phyloP scores from a whole-genome alignment of 2,797 vertebrate species.

The Gymnodraco acuticeps region DNA sequence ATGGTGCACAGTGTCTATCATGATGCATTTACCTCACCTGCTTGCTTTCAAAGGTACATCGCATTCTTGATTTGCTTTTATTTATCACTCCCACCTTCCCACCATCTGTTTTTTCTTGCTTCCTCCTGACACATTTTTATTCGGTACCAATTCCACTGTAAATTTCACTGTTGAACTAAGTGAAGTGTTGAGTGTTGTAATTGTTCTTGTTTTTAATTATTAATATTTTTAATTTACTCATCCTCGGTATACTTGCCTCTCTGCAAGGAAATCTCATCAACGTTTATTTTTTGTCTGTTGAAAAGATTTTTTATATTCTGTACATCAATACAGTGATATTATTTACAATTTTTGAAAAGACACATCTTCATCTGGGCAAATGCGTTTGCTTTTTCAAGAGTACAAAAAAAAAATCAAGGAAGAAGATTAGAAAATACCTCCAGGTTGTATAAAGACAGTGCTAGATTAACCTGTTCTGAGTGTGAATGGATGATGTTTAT shows the following conservation, averaged over 20 bases:
- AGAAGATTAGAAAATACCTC: constrained; percentile 74
- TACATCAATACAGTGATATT: constrained; percentile 74
- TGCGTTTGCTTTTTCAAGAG: constrained; percentile 67
- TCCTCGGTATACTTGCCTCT: constrained; percentile 78
- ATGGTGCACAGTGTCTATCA: constrained; percentile 39
- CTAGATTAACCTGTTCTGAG: constrained; percentile 73
- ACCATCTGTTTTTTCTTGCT: constrained; percentile 45
- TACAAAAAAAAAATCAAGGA: constrained; percentile 49
- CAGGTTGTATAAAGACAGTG: constrained; percentile 74
- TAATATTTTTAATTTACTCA: constrained; percentile 80
- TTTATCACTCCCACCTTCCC: constrained; percentile 35
- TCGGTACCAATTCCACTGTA: constrained; percentile 78
- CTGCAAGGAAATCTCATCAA: constrained; percentile 78
- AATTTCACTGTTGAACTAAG: constrained; percentile 83
- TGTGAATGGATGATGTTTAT: constrained; percentile 71
- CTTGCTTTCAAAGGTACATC: constrained; percentile 58
- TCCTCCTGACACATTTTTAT: constrained; percentile 63
- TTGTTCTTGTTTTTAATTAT: constrained; percentile 82
- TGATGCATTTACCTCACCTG: constrained; percentile 47
- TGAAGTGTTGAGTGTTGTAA: constrained; percentile 85
- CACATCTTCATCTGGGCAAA: constrained; percentile 61
- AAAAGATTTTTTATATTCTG: constrained; percentile 78
- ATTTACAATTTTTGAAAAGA: constrained; percentile 71
- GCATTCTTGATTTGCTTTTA: constrained; percentile 56
- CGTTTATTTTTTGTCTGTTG: constrained; percentile 63